These are phyloP conservation scores for Drosophila varians DNA, from an alignment of 1,140 invertebrate genomes.

Conservation along the genomic window DNA sequence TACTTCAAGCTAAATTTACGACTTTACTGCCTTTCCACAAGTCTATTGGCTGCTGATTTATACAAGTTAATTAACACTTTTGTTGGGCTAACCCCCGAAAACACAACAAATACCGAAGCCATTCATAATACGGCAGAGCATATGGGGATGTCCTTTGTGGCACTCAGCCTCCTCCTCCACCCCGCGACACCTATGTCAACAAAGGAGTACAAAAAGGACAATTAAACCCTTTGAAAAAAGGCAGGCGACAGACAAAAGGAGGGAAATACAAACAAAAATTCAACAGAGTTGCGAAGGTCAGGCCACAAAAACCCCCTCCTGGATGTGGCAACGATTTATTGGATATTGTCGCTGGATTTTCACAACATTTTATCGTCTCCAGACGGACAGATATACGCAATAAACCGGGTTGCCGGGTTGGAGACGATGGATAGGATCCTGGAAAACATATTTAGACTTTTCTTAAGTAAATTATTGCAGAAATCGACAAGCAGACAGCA, in stretches of 20 bases:
- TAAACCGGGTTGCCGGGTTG: slow-evolving; percentile 61
- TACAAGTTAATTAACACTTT: slow-evolving; percentile 80
- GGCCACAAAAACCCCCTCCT: slow-evolving; percentile 5
- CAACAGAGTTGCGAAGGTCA: slow-evolving; percentile 52
- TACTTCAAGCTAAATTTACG: slow-evolving; percentile 28
- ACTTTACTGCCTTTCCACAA: slow-evolving; percentile 16
- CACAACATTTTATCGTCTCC: slow-evolving; percentile 71
- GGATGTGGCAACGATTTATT: slow-evolving; percentile 61
- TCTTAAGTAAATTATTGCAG: slow-evolving; percentile 78
- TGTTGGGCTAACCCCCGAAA: slow-evolving; percentile 43
- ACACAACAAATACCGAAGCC: slow-evolving; percentile 31
- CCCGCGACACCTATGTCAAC: slow-evolving; percentile 62
- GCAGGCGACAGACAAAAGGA: slow-evolving; percentile 49
- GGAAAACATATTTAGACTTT: slow-evolving; percentile 65
- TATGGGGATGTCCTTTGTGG: slow-evolving; percentile 15
- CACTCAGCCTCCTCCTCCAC: slow-evolving; percentile 8
- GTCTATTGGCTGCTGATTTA: slow-evolving; percentile 66
- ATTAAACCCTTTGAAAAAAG: slow-evolving; percentile 74
- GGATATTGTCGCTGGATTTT: slow-evolving; percentile 76
- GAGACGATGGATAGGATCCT: background rate
- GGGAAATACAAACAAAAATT: slow-evolving; percentile 60
- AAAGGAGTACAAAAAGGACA: slow-evolving; percentile 69
- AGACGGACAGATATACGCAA: slow-evolving; percentile 71
- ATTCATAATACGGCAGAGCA: slow-evolving; percentile 26
- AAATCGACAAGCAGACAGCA: slow-evolving; percentile 59